phyloP scores from a whole-genome alignment of 2,888 invertebrate species.

The Xestobium rufovillosum region DNA sequence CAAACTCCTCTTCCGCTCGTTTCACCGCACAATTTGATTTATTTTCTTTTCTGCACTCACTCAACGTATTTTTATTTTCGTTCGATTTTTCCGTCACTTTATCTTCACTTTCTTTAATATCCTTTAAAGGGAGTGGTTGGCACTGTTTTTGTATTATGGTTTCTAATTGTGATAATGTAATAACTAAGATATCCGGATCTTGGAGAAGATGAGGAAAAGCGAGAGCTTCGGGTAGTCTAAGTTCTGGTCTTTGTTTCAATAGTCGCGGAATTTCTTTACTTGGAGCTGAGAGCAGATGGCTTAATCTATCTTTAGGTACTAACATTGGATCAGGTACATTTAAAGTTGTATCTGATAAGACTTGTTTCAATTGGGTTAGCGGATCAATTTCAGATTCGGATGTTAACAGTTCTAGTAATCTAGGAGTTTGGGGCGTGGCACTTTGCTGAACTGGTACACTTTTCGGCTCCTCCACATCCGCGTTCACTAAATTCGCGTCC shows the following conservation, averaged over 20 bases:
- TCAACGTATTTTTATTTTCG: constrained; percentile 25
- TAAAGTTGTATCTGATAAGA: constrained; percentile 58
- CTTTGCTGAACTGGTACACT: constrained; percentile 33
- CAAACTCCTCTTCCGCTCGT: constrained; percentile 33
- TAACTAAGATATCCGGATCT: constrained; percentile 71
- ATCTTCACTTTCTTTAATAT: constrained; percentile 32
- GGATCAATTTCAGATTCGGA: constrained; percentile 52
- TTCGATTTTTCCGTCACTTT: constrained; percentile 17
- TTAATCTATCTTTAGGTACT: constrained; percentile 68
- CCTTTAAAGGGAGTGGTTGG: constrained; percentile 31
- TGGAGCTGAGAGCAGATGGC: constrained; percentile 62
- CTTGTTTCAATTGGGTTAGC: constrained; percentile 61
- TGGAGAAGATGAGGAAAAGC: constrained; percentile 63
- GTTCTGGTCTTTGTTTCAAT: constrained; percentile 62
- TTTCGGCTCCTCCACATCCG: constrained; percentile 2
- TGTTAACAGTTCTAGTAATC: constrained; percentile 43
- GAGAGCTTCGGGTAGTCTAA: constrained; percentile 66
- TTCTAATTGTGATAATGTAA: constrained; percentile 67
- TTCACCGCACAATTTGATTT: constrained; percentile 30
- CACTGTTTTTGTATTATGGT: constrained; percentile 52
- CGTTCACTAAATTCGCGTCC: constrained; percentile 38
- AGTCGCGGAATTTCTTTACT: constrained; percentile 70
- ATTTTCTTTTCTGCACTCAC: constrained; percentile 28
- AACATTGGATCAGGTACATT: constrained; percentile 75
- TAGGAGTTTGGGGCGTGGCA: constrained; percentile 34